These are phyloP conservation scores for Siniperca scherzeri DNA, from an alignment of 2,797 vertebrate species.

Conservation along the genomic window DNA sequence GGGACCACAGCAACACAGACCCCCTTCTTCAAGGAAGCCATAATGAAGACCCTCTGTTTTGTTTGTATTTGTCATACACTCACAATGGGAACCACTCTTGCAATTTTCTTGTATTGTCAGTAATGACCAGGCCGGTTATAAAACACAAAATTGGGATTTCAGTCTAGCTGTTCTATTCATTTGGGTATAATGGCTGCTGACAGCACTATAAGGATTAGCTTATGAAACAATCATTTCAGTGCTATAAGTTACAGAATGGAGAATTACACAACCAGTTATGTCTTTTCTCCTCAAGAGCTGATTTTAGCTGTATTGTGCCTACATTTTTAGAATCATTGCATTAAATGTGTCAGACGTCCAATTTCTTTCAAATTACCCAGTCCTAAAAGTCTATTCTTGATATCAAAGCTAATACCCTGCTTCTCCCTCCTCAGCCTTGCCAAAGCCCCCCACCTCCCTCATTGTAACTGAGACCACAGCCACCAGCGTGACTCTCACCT, in stretches of 20 bases:
- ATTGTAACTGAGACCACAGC: conserved; percentile 95
- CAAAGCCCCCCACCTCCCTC: conserved; percentile 93
- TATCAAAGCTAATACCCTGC: conserved; percentile 25
- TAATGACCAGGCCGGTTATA: conserved; percentile 44
- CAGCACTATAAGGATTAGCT: conserved; percentile 43
- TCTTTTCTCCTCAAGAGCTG: conserved; percentile 33
- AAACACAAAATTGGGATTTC: conserved; percentile 60
- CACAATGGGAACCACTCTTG: conserved; percentile 48
- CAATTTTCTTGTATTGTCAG: conserved; percentile 65
- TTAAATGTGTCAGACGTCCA: conserved; percentile 30
- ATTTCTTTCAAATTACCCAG: conserved; percentile 35
- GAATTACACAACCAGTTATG: conserved; percentile 27
- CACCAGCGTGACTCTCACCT: conserved; percentile 95
- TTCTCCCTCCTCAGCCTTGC: conserved; percentile 86
- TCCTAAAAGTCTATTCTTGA: conserved; percentile 14
- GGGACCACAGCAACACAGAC: conserved; percentile 51
- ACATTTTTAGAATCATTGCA: conserved; percentile 22
- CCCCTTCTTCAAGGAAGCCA: conserved; percentile 61
- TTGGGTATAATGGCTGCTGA: conserved; percentile 52
- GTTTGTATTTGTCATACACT: conserved; percentile 55
- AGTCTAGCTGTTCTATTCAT: conserved; percentile 49
- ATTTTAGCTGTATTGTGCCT: conserved; percentile 27
- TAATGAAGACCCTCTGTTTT: conserved; percentile 58
- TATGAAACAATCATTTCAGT: conserved; percentile 52
- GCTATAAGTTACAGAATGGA: conserved; percentile 36